Conservation (phyloP, 2,797 vertebrate species). For the Phataginus tricuspis region DNA sequence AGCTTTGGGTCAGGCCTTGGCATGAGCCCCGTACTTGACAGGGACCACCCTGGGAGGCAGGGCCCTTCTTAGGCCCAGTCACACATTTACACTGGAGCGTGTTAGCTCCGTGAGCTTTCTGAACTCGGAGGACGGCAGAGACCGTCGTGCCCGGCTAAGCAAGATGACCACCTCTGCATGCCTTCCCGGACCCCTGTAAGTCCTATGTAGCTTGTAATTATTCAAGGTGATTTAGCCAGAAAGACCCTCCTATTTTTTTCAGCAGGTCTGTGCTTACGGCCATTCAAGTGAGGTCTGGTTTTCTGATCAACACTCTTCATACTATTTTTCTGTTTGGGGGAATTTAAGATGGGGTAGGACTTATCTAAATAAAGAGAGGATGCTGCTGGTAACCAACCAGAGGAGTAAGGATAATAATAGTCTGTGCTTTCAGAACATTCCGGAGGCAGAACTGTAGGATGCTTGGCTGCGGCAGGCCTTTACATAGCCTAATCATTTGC, state of each 20-base stretch:
- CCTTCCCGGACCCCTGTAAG: accelerated
- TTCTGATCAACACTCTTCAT: neutral
- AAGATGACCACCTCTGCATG: neutral
- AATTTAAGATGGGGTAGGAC: neutral
- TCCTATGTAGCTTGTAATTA: neutral
- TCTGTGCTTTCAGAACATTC: neutral
- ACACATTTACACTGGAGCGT: neutral
- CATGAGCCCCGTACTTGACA: neutral
- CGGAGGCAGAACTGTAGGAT: neutral
- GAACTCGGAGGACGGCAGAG: neutral
- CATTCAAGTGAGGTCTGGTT: neutral
- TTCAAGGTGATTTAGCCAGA: neutral
- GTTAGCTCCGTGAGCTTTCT: neutral
- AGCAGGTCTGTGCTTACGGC: neutral
- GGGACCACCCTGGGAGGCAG: neutral
- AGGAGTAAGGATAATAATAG: neutral
- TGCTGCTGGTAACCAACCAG: neutral
- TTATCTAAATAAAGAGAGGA: neutral
- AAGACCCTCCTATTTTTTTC: neutral
- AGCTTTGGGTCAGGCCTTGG: neutral
- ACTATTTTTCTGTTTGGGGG: neutral
- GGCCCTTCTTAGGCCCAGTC: neutral
- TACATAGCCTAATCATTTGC: neutral
- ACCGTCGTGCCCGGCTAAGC: neutral
- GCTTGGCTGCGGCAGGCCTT: neutral